A percentile compares a stretch with the other conserved stretches of the same genome.
Evolutionary conservation across 2,888 invertebrate species (phyloP).

Genomic region (Plagodis pulveraria): DNA sequence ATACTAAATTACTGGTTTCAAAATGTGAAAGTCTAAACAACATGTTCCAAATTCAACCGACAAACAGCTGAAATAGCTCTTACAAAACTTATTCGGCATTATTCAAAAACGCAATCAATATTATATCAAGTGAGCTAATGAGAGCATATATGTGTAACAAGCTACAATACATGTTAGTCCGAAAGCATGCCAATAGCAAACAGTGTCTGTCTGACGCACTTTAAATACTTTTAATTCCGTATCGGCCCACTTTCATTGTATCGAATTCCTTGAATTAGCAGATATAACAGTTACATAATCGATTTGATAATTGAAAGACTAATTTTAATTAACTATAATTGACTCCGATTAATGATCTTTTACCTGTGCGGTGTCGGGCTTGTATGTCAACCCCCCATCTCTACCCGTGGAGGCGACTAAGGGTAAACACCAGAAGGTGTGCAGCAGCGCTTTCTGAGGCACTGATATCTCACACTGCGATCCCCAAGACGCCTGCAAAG

Average conservation of each 20-base stretch:
- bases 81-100: conserved; percentile 1
- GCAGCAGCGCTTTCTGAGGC: too few species aligned
- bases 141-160: conserved; percentile 9
- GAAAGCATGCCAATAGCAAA: conserved; percentile 2
- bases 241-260: conserved; percentile 16
- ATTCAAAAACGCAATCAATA: conserved; percentile 14
- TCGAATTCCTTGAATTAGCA: conserved; percentile 10
- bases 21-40: too few species aligned
- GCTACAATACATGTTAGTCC: neutral
- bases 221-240: conserved; percentile 7
- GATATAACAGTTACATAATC: neutral
- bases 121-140: conserved; percentile 16
- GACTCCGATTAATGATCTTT: too few species aligned
- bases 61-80: neutral
- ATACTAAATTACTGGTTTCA: too few species aligned
- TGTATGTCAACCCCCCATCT: too few species aligned
- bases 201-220: conserved; percentile 3
- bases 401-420: too few species aligned
- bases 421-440: too few species aligned
- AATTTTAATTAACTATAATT: neutral
- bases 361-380: too few species aligned
- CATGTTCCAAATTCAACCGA: too few species aligned
- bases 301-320: neutral
- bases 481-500: too few species aligned
- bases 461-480: too few species aligned